Base-by-base conservation (phyloP, 2,888 invertebrate species). In the Pachycephus smyrnensis region DNA sequence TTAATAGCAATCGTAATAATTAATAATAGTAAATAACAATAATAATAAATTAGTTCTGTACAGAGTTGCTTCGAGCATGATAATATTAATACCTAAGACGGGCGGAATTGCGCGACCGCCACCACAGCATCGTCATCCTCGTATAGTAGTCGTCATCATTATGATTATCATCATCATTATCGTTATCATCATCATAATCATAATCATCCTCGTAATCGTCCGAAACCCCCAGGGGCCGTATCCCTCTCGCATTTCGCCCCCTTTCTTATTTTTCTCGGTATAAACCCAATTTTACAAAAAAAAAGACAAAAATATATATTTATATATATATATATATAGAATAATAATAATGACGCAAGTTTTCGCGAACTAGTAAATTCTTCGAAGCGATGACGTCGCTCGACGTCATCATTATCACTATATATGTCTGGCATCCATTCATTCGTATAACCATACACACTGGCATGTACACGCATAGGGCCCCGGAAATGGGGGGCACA, bases 11-110 rank as follows among this genome's bases (percentile, higher is more conserved):
- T 87, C 87, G 81, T 87, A 87, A 85, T 85, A 81, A 80, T 80
- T 68, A 79, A 86, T 88, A 88, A 86, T 87, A 87, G 89, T 89
- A 90, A 88, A 90, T 90, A 90, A 90, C 89, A 90, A 90, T 89
- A 88, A 91, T 90, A 91, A 91, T 91, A 91, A 91, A 91, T 91
- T 90, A 91, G 90, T 91, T 91, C 90, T 91, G 91, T 91, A 91
- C 91, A 91, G 86, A 88, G 88, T 86, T 88, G 89, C 88, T 86
- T 89, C 88, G 88, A 89, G 89, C 88, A 86, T 85, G 83, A 87
- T 87, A 89, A 88, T 89, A 90, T 83, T 82, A 83, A 84, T 82
- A 84, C 80, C 80, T 84, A 84, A 71, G 71, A 32, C 71, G 71
- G 76, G 79, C 74, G 75, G 77, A 75, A 55, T 55, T 73, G 73